phyloP scores from a whole-genome alignment of 2,888 invertebrate species.

The Netelia fuscicornis region DNA sequence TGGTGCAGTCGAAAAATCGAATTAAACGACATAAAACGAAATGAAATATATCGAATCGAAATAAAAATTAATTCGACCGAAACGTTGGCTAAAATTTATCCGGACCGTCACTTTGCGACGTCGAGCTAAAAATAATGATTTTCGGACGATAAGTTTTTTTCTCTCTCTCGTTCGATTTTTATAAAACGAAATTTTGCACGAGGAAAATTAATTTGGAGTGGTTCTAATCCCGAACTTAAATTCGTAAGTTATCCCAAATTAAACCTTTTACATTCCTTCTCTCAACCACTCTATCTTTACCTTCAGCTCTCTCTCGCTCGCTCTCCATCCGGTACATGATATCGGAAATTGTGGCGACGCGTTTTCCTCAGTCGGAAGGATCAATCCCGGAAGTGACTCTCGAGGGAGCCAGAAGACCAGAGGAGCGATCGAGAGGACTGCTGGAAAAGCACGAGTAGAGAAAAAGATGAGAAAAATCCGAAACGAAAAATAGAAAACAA shows the following conservation, averaged over 20 bases:
- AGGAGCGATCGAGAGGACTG: slow-evolving; percentile 1
- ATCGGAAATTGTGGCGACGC: slow-evolving; percentile 35
- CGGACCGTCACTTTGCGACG: not conserved
- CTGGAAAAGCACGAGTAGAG: slow-evolving; percentile 26
- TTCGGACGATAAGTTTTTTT: no score
- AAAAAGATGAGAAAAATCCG: not conserved
- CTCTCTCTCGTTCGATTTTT: not conserved
- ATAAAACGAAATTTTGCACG: not conserved
- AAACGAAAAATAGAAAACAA: not conserved
- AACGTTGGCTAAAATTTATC: not conserved
- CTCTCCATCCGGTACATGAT: not conserved
- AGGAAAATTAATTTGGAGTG: not conserved
- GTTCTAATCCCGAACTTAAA: not conserved
- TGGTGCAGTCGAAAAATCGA: not conserved
- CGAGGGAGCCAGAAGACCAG: slow-evolving; percentile 1
- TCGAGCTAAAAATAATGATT: not conserved
- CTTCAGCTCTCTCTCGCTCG: not conserved
- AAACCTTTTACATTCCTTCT: not conserved
- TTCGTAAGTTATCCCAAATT: not conserved
- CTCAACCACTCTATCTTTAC: not conserved
- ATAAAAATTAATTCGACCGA: not conserved
- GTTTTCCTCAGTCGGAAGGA: slow-evolving; percentile 15
- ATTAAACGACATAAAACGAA: not conserved
- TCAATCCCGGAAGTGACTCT: slow-evolving; percentile 29
- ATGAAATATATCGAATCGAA: not conserved